Conservation (phyloP, 2,797 vertebrate species). For the Cetoscarus ocellatus region DNA sequence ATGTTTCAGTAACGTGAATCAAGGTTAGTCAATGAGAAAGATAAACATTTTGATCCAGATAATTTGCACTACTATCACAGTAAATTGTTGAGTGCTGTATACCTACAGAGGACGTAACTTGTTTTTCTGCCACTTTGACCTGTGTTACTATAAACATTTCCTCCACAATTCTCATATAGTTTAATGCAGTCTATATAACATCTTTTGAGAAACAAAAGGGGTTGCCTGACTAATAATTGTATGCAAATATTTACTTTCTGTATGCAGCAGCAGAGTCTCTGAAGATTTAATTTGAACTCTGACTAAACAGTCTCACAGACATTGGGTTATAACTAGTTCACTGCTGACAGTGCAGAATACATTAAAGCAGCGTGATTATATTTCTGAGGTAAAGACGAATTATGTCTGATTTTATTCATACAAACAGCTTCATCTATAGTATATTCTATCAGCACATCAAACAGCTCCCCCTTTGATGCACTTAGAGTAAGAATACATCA, state of each 20-base stretch:
- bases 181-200: not conserved
- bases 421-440: constrained; percentile 28
- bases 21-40: no score
- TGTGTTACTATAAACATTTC: no score
- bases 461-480: not conserved
- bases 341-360: constrained; percentile 8
- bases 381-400: not conserved
- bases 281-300: constrained; percentile 41
- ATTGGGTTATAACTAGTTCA: constrained; percentile 14
- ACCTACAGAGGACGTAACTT: no score
- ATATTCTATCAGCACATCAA: constrained; percentile 31
- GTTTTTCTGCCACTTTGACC: no score
- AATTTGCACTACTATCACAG: no score
- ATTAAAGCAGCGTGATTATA: constrained; percentile 16
- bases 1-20: no score
- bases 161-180: no score
- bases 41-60: no score
- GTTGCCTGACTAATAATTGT: constrained; percentile 32
- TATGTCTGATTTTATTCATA: not conserved
- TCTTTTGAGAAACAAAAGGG: constrained; percentile 27
- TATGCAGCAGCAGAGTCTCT: constrained; percentile 28
- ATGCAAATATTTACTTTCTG: constrained; percentile 55
- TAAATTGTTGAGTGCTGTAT: no score
- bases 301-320: constrained; percentile 26
- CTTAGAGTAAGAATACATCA: constrained; percentile 7